Evolutionary conservation across 2,888 invertebrate species (phyloP).

Genomic region (Drosophila anomalipes): DNA sequence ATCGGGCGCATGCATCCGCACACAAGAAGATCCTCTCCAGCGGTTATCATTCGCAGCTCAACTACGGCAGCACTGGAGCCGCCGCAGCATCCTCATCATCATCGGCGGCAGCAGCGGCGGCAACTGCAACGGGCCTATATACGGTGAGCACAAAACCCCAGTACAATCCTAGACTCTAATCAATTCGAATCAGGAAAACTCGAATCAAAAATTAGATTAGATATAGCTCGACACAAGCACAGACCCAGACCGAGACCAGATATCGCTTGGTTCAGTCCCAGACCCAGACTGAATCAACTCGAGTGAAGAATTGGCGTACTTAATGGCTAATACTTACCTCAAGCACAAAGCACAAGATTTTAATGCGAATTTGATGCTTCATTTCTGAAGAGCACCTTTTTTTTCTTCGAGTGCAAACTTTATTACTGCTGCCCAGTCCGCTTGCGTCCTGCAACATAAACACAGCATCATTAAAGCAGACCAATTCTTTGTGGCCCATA

Average conservation of each 20-base stretch:
- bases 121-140: slow-evolving; percentile 85
- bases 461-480: slow-evolving; percentile 11
- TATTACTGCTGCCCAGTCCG: not conserved
- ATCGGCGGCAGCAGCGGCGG: slow-evolving; percentile 70
- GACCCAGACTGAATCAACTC: not conserved
- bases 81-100: slow-evolving; percentile 88
- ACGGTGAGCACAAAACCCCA: slow-evolving; percentile 86
- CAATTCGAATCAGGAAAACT: not conserved
- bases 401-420: not conserved
- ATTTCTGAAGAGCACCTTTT: not conserved
- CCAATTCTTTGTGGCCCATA: slow-evolving; percentile 41
- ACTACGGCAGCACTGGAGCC: slow-evolving; percentile 91
- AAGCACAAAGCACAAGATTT: not conserved
- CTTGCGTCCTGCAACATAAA: slow-evolving; percentile 1
- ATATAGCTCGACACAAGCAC: not conserved
- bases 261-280: not conserved
- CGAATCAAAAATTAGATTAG: not conserved
- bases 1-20: slow-evolving; percentile 94
- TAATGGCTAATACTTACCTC: not conserved
- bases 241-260: not conserved
- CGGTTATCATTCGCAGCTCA: slow-evolving; percentile 90
- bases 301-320: not conserved
- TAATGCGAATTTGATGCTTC: not conserved
- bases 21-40: slow-evolving; percentile 94
- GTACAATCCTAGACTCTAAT: not conserved